Evolutionary conservation across 2,888 invertebrate species (phyloP).

Genomic region (Lepetodrilus schrolli): DNA sequence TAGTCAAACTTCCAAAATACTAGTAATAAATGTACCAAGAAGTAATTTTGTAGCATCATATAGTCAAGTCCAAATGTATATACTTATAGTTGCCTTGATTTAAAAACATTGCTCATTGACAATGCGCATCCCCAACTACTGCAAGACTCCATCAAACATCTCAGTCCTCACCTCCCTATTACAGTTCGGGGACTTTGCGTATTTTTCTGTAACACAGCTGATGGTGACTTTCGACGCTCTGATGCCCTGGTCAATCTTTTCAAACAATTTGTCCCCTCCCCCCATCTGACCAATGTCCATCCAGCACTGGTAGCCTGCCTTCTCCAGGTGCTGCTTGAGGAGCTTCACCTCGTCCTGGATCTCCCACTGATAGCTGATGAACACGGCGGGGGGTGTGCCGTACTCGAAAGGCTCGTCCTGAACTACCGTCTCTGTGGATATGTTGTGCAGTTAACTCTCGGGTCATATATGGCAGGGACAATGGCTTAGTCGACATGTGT

Average conservation of each 20-base stretch:
- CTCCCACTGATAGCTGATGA: slow-evolving; percentile 73
- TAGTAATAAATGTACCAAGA: too few species aligned
- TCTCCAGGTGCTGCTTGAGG: slow-evolving; percentile 66
- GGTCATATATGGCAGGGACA: too few species aligned
- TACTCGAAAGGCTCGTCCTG: slow-evolving; percentile 54
- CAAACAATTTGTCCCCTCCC: slow-evolving; percentile 73
- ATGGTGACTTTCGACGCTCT: slow-evolving; percentile 67
- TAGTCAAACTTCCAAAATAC: too few species aligned
- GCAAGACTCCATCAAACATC: too few species aligned
- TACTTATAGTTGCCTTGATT: too few species aligned
- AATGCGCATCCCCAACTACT: neutral
- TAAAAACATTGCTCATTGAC: too few species aligned
- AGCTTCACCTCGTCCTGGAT: slow-evolving; percentile 70
- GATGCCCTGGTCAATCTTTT: slow-evolving; percentile 72
- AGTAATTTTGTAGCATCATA: too few species aligned
- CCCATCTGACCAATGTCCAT: slow-evolving; percentile 75
- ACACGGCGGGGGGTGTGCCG: slow-evolving; percentile 49
- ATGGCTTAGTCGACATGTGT: too few species aligned
- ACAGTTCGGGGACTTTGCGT: slow-evolving; percentile 72
- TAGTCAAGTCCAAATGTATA: too few species aligned
- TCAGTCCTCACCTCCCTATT: slow-evolving; percentile 72
- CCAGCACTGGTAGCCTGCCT: slow-evolving; percentile 72
- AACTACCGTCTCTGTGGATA: slow-evolving; percentile 55
- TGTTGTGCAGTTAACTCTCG: too few species aligned
- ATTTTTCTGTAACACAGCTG: slow-evolving; percentile 68